Evolutionary conservation across 2,888 invertebrate genomes (phyloP), one percentile per base, ranked within the genome.

Genomic region (Oeneis ivallda): DNA sequence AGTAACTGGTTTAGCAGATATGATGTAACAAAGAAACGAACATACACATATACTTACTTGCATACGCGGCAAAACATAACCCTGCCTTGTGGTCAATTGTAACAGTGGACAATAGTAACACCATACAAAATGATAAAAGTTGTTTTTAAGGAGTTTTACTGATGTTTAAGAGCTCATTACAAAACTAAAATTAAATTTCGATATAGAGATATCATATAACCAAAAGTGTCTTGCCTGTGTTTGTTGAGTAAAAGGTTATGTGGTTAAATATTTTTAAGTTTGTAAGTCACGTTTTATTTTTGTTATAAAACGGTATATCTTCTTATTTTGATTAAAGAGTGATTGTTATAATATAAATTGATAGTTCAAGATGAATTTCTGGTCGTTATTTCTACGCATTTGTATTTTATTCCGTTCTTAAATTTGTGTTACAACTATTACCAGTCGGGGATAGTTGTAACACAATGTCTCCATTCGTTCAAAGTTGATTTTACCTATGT

Each of bases 41-140:
- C 45, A 45, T 45, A 45, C 45, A 45, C 15, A 45, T 45, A 45
- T 45, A 45, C 15, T 45, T 45, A 45, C 45, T 45, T 45, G 15
- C 45, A 45, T 45, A 45, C 15, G 45, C 45, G 45, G 45, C 45
- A 45, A 45, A n/a, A 45, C 45, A 45, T 45, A 45, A 15, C 45
- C 45, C 45, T 45, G 45, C 45, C 45, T 45, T 45, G 45, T 45
- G 45, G 45, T 15, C 45, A 45, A 45, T 45, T 45, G 45, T 45
- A 45, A 45, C 45, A 45, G 45, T 45, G 45, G 45, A 45, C 45
- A 45, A 45, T 45, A 45, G 45, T 45, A 45, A 45, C 45, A 45
- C 45, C 45, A 45, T 45, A n/a, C n/a, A n/a, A n/a, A n/a, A n/a
- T n/a, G n/a, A n/a, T n/a, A n/a, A n/a, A n/a, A n/a, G n/a, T n/a